Evolutionary conservation across 1,140 invertebrate genomes (phyloP), one percentile per base, ranked within the genome.

Genomic region (Cryptotermes secundus): DNA sequence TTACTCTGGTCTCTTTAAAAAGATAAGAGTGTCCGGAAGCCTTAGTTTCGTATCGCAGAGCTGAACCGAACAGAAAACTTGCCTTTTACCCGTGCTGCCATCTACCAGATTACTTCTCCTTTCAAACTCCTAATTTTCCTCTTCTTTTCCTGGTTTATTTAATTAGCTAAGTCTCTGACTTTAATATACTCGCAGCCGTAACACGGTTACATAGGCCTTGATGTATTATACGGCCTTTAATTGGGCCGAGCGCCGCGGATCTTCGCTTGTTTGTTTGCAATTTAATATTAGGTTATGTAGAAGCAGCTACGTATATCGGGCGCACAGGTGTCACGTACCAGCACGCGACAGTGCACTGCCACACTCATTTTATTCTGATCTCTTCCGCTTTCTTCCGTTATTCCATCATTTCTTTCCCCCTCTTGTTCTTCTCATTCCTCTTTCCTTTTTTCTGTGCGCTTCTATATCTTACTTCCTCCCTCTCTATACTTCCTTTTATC

Each of bases 51-150:
- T 72, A 72, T 72, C 59, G 31, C 59, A 72, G 26, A 31, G 26
- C 59, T n/a, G 59, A 14, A 72, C 59, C 59, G n/a, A 72, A 72
- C 59, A 72, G 59, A 72, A 72, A 72, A 72, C 59, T 72, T 72
- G 59, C 59, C 59, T 72, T 72, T 72, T 72, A 72, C 59, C 59
- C 26, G 7, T 72, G 59, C 59, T 72, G 59, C 59, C 59, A 72
- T 72, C n/a, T 31, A 72, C 26, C 2, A 72, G 59, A 72, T 72
- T 72, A 72, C 59, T 72, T 72, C 59, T 72, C 59, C 31, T 72
- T 72, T n/a, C 59, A 72, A 72, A 72, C 59, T 72, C 26, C 59
- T 72, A 72, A 72, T 72, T 72, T 72, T 2, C 59, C 59, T 31
- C n/a, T n/a, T 72, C 59, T 72, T 72, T n/a, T 14, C 26, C 10